Evolutionary conservation across 2,797 vertebrate species (phyloP).

Genomic region (Lacerta viridis): DNA sequence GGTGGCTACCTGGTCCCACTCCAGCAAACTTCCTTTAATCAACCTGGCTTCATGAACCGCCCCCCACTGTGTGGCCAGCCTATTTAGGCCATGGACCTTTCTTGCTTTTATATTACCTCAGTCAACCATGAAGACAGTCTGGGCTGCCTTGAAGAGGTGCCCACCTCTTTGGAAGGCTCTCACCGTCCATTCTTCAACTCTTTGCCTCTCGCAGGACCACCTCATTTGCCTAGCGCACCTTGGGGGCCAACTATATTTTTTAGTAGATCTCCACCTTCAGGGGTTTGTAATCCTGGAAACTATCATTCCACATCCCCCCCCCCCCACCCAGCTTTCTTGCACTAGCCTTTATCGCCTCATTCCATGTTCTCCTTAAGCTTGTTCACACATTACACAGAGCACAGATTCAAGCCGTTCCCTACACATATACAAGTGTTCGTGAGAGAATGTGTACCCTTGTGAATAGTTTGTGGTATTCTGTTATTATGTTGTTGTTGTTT

Average conservation of each 20-base stretch:
- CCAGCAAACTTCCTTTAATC: not conserved
- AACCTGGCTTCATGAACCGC: not conserved
- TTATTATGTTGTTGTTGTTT: too few relatives aligned
- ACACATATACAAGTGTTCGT: too few relatives aligned
- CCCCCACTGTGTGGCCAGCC: not conserved
- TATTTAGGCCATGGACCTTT: accelerated
- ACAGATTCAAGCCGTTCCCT: too few relatives aligned
- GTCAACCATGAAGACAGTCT: not conserved
- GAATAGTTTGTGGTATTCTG: too few relatives aligned
- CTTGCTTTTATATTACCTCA: not conserved
- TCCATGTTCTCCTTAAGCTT: not conserved
- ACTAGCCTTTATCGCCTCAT: not conserved
- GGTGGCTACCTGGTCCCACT: not conserved
- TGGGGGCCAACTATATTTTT: not conserved
- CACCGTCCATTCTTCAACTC: not conserved
- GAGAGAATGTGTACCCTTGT: too few relatives aligned
- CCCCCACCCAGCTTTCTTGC: not conserved
- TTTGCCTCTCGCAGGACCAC: not conserved
- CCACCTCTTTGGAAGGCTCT: not conserved
- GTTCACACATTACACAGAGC: too few relatives aligned
- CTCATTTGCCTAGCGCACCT: not conserved
- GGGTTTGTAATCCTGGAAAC: not conserved
- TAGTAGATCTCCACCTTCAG: not conserved
- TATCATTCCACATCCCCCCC: not conserved
- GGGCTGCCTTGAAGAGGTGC: not conserved